Percentiles rank a stretch among this genome's conserved stretches.
These are phyloP conservation scores for Fregetta grallaria DNA, from an alignment of 2,113 vertebrate species.

Conservation along the genomic window DNA sequence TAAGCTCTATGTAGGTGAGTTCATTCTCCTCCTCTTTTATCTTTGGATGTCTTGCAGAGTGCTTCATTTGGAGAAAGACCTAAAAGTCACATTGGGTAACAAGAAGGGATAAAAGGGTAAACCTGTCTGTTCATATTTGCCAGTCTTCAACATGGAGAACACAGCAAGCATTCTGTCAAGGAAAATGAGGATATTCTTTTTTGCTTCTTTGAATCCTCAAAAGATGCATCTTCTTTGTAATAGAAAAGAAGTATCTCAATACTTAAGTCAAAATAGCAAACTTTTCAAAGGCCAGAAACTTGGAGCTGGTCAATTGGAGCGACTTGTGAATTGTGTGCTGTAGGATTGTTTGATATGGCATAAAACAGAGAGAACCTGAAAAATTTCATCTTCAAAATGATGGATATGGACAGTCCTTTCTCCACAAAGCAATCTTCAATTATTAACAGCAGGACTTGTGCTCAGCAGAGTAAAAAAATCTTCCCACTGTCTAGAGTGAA, in stretches of 20 bases:
- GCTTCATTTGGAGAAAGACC: conserved; percentile 69
- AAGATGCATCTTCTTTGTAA: conserved; percentile 72
- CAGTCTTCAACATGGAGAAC: conserved; percentile 63
- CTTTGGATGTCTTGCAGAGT: conserved; percentile 53
- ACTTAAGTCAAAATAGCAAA: conserved; percentile 73
- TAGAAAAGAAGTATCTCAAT: conserved; percentile 69
- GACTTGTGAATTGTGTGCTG: background rate
- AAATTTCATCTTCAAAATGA: conserved; percentile 46
- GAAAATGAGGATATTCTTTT: conserved; percentile 74
- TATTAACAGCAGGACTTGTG: conserved; percentile 49
- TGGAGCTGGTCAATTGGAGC: conserved; percentile 15
- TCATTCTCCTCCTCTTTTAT: conserved; percentile 63
- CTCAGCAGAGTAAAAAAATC: conserved; percentile 33
- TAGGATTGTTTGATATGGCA: conserved; percentile 55
- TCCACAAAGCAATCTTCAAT: conserved; percentile 27
- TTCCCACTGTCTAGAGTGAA: conserved; percentile 23
- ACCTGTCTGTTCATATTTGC: conserved; percentile 65
- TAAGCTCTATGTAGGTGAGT: conserved; percentile 25
- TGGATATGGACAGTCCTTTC: conserved; percentile 4
- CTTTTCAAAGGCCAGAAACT: conserved; percentile 73
- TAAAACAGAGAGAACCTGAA: conserved; percentile 15
- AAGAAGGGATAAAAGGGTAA: conserved; percentile 73
- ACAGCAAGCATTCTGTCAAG: conserved; percentile 70
- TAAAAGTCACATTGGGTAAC: conserved; percentile 69
- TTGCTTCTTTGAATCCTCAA: conserved; percentile 73